Conservation (phyloP, 2,888 invertebrate species). For the Gari tellinella region DNA sequence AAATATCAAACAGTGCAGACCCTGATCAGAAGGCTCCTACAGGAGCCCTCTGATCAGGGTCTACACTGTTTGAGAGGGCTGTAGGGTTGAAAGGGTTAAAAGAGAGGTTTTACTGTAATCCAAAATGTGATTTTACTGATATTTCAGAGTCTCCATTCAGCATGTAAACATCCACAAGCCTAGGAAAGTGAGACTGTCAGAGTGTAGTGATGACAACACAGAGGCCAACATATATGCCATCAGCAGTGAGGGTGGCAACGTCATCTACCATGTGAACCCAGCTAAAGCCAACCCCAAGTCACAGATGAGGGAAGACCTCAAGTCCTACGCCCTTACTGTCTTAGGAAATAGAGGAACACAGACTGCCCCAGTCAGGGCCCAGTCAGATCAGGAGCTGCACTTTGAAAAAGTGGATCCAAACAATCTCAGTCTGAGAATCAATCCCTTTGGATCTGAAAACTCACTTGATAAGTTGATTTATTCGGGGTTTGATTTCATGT, state of each 20-base stretch:
- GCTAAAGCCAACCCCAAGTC: conserved; percentile 83
- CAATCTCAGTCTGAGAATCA: conserved; percentile 89
- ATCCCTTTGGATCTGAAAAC: conserved; percentile 86
- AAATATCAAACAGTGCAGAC: no score
- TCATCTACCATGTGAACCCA: conserved; percentile 86
- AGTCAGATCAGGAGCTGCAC: conserved; percentile 85
- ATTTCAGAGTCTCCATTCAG: conserved; percentile 82
- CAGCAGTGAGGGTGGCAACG: conserved; percentile 92
- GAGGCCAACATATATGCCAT: conserved; percentile 91
- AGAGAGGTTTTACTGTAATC: no score
- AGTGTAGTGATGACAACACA: conserved; percentile 69
- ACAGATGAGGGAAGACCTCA: conserved; percentile 67
- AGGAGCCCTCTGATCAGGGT: no score
- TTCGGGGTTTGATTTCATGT: conserved; percentile 77
- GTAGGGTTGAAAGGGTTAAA: no score
- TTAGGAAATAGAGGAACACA: conserved; percentile 81
- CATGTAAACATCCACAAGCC: conserved; percentile 86
- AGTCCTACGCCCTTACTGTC: conserved; percentile 87
- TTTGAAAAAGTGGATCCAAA: conserved; percentile 85
- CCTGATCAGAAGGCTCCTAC: no score
- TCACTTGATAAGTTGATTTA: conserved; percentile 79
- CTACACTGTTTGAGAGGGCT: no score
- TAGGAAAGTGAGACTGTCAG: conserved; percentile 77
- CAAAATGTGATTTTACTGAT: no score
- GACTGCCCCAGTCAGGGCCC: conserved; percentile 75